Evolutionary conservation across 2,888 invertebrate genomes (phyloP).

Genomic region (Meganola albula): DNA sequence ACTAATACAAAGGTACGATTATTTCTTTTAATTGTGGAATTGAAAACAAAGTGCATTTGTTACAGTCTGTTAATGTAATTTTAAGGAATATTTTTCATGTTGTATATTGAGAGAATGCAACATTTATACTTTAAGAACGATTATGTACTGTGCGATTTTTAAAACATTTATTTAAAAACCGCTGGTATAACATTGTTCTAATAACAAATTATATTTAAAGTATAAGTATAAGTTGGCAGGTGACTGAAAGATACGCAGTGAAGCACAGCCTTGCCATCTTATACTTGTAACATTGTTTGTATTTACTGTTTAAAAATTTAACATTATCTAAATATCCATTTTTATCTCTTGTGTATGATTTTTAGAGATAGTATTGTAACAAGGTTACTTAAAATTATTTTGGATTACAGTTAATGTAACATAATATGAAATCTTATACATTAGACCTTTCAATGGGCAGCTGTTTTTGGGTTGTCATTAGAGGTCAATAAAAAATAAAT

Average conservation of each 20-base stretch:
- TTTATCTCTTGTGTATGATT: constrained; percentile 34
- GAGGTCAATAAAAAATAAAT: constrained; percentile 9
- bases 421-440: no score
- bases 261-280: no score
- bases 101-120: constrained; percentile 29
- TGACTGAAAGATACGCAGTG: no score
- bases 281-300: no score
- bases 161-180: no score
- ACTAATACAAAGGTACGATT: constrained; percentile 29
- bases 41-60: constrained; percentile 65
- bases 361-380: constrained; percentile 19
- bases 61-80: constrained; percentile 42
- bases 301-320: constrained; percentile 35
- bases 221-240: no score
- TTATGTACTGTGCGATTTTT: no score
- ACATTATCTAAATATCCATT: constrained; percentile 24
- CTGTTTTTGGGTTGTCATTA: no score
- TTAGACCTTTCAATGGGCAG: no score
- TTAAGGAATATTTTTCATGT: constrained; percentile 46
- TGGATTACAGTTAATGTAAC: constrained; percentile 12
- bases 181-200: no score
- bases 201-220: no score
- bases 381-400: constrained; percentile 26
- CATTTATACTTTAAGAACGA: no score
- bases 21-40: constrained; percentile 40